These are phyloP conservation scores for Castor canadensis DNA, from an alignment of 2,113 vertebrate species.

Conservation along the genomic window DNA sequence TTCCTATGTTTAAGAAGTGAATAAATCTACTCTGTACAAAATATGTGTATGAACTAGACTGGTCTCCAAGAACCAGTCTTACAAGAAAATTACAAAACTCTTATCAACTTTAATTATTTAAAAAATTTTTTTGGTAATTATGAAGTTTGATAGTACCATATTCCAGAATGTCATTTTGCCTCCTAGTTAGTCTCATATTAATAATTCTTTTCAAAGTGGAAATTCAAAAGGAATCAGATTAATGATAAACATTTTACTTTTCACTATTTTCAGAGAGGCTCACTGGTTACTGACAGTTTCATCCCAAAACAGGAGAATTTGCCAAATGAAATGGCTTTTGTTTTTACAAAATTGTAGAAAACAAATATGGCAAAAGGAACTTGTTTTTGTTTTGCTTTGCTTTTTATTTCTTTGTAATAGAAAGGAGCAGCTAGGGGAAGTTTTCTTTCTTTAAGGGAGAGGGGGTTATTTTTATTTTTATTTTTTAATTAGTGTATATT, in stretches of 20 bases:
- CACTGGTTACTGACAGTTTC: background rate
- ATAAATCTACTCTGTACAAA: background rate
- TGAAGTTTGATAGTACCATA: background rate
- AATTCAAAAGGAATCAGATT: too few species aligned
- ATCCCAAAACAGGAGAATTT: background rate
- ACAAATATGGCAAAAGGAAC: background rate
- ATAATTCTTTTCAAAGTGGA: background rate
- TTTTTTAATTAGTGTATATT: too few species aligned
- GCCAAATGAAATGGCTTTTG: background rate
- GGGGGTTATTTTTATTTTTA: too few species aligned
- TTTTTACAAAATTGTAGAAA: background rate
- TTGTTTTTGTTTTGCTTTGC: background rate
- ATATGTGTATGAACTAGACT: background rate
- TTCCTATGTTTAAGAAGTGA: too few species aligned
- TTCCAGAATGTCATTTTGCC: background rate
- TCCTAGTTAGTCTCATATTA: background rate
- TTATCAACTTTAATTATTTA: background rate
- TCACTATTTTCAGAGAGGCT: background rate
- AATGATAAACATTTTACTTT: background rate
- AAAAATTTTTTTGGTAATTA: background rate
- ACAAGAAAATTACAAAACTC: background rate
- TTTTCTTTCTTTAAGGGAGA: too few species aligned
- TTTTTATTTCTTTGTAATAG: too few species aligned
- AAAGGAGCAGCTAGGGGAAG: too few species aligned
- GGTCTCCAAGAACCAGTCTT: background rate